A percentile compares a stretch with the other conserved stretches of the same genome.
Evolutionary conservation across 2,888 invertebrate genomes (phyloP).

Genomic region (Drosophila gaucha): DNA sequence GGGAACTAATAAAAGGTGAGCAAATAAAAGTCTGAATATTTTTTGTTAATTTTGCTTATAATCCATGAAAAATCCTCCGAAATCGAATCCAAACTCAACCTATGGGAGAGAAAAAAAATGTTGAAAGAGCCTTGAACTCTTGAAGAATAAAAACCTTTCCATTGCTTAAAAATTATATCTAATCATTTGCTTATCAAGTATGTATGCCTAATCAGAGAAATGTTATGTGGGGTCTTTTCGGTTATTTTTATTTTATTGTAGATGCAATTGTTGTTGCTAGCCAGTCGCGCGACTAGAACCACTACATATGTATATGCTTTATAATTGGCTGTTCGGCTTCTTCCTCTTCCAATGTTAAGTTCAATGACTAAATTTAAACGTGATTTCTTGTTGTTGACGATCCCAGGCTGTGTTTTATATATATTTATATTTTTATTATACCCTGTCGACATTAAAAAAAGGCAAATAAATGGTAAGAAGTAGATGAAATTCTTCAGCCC

Average conservation of each 20-base stretch:
- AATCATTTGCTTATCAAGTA: slow-evolving; percentile 26
- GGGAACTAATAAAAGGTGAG: no score
- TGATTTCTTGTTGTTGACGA: slow-evolving; percentile 37
- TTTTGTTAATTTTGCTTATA: no score
- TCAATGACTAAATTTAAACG: slow-evolving; percentile 70
- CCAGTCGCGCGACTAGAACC: slow-evolving; percentile 21
- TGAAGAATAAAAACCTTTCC: background rate
- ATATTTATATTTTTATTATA: background rate
- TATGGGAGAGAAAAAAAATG: no score
- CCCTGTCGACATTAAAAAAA: background rate
- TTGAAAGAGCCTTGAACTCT: no score
- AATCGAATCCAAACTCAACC: no score
- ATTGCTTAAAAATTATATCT: slow-evolving; percentile 29
- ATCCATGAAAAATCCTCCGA: no score
- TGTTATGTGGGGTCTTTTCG: slow-evolving; percentile 19
- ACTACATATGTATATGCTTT: slow-evolving; percentile 5
- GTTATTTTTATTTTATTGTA: slow-evolving; percentile 7
- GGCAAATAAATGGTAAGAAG: background rate
- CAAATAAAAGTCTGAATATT: no score
- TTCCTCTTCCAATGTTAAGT: slow-evolving; percentile 55
- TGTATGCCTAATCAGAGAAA: slow-evolving; percentile 18
- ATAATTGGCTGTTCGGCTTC: slow-evolving; percentile 7
- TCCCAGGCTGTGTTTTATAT: slow-evolving; percentile 9
- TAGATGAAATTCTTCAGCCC: no score
- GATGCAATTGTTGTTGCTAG: slow-evolving; percentile 35